phyloP scores from a whole-genome alignment of 2,113 vertebrate species.

The Eptesicus fuscus region DNA sequence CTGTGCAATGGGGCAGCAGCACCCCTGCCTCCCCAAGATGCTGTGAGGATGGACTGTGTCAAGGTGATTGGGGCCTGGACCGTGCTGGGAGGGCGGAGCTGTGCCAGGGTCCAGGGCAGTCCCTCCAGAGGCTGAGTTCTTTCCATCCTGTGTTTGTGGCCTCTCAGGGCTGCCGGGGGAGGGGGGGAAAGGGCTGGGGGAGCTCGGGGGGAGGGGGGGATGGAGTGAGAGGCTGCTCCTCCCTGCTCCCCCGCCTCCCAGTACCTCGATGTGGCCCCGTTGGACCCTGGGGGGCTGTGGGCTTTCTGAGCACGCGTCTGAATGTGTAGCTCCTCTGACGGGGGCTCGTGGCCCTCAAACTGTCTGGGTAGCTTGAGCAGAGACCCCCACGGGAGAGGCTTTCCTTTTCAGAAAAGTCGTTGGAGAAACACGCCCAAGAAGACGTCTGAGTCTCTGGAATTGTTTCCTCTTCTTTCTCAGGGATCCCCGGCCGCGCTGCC shows the following conservation, averaged over 20 bases:
- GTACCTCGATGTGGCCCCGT: accelerated
- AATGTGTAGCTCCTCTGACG: neutral
- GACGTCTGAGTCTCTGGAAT: neutral
- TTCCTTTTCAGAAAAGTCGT: neutral
- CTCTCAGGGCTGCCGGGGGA: neutral
- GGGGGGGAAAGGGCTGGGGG: neutral
- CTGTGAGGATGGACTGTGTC: neutral
- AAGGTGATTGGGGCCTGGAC: neutral
- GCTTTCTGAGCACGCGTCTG: neutral
- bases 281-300: neutral
- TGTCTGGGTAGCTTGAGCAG: neutral
- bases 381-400: accelerated
- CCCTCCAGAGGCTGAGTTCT: neutral
- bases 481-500: neutral
- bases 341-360: neutral
- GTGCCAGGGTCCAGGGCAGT: neutral
- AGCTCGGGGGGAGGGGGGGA: neutral
- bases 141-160: accelerated
- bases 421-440: neutral
- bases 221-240: no score
- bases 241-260: neutral
- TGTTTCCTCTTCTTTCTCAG: neutral
- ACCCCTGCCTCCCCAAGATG: neutral
- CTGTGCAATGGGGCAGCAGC: neutral
- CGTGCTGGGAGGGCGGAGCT: neutral